Evolutionary conservation across 2,888 invertebrate species (phyloP), one percentile per base, ranked within the genome.

Genomic region (Rhagonycha fulva): DNA sequence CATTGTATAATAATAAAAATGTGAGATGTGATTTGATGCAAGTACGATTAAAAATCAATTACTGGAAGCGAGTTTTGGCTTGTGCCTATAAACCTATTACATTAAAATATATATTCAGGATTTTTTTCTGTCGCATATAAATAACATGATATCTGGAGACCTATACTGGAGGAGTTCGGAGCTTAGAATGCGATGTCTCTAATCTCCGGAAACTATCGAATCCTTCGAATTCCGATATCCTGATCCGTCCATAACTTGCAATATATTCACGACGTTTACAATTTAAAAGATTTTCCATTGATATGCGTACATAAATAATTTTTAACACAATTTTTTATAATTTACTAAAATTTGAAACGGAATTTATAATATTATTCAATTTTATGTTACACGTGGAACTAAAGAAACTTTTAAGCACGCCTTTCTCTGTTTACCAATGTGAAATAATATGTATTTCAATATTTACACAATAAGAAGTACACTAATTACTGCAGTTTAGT

Each of bases 141-240:
- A 80, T 79, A 80, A 80, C 79, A 68, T 68, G 78, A 79, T 80
- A 80, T 80, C 80, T 79, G 69, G 62, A 79, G 76, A 75, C 77
- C 77, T 77, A 78, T 76, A 78, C 74, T 76, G 68, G 70, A 74
- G 78, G 74, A 71, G 75, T 77, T 77, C 70, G 79, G 68, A 71
- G 80, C 80, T 80, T 80, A 79, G 80, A 79, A 79, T 76, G 72
- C 79, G 79, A 76, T 79, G 78, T 76, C 76, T 78, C 80, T 80
- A 80, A 80, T 80, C 80, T 80, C 76, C 79, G 80, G 80, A 80
- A 80, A 79, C 77, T 77, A 80, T 79, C 80, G 77, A 76, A 80
- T 78, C 79, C 77, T 77, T 76, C 79, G 78, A 80, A 80, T 80
- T 80, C 78, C 79, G 79, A 79, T 79, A 79, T 80, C 76, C 75